phyloP scores from a whole-genome alignment of 2,113 vertebrate species.

The Mesocricetus auratus region DNA sequence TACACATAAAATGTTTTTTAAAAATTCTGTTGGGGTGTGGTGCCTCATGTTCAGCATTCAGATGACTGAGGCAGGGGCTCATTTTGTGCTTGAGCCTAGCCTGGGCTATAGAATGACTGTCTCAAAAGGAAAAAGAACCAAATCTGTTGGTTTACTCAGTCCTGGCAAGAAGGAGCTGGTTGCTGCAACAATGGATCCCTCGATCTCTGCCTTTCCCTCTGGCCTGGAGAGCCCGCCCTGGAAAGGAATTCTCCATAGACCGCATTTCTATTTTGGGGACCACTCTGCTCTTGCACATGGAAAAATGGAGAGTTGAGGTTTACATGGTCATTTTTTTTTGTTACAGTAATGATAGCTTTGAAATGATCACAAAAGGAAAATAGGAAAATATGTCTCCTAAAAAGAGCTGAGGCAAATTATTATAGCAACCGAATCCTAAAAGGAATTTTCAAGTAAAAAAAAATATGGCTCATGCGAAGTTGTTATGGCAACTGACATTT shows the following conservation, averaged over 20 bases:
- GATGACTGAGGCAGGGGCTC: not conserved
- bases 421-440: constrained; percentile 89
- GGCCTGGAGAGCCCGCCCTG: constrained; percentile 72
- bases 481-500: constrained; percentile 91
- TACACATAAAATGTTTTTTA: not conserved
- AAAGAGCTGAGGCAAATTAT: constrained; percentile 89
- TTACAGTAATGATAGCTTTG: constrained; percentile 86
- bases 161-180: constrained; percentile 49
- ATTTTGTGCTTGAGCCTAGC: not conserved
- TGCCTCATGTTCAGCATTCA: not conserved
- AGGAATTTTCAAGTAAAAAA: constrained; percentile 87
- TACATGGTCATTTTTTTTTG: constrained; percentile 76
- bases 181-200: constrained; percentile 45
- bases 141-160: constrained; percentile 66
- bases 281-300: constrained; percentile 81
- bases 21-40: not conserved
- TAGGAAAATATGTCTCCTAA: constrained; percentile 88
- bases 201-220: constrained; percentile 60
- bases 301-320: constrained; percentile 83
- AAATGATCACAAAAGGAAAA: constrained; percentile 89
- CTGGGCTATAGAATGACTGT: not conserved
- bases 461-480: constrained; percentile 89
- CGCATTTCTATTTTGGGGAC: constrained; percentile 80
- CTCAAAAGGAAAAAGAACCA: not conserved
- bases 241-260: constrained; percentile 77